Evolutionary conservation across 2,113 vertebrate genomes (phyloP), one percentile per base, ranked within the genome.

Genomic region (Sorex araneus): DNA sequence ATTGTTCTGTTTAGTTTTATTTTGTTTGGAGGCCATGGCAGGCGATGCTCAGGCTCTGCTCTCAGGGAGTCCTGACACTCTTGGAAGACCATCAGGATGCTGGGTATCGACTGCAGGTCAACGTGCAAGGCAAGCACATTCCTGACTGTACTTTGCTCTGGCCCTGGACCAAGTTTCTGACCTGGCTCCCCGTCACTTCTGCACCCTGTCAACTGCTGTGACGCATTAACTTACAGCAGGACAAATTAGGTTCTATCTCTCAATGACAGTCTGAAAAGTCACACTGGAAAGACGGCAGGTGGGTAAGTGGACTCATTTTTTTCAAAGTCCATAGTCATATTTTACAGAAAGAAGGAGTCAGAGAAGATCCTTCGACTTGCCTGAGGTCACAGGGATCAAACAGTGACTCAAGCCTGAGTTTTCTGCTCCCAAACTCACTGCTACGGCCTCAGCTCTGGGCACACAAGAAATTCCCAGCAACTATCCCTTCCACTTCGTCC

Each of bases 181-280:
- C 0, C 1, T 1, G 34, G 43, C 25, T 2, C 43, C 23, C 6
- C 9, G 3, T 43, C 15, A 2, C 50, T 15, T 3, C 66, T 8
- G 6, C 8, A 1, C 18, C 6, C 10, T n/a, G 9, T 16, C 25
- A 63, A 23, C 27, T 47, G 40, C 19, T 36, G 43, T 3, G 7
- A n/a, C 50, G 6, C n/a, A 18, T 12, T 0, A 13, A 30, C 11
- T 6, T 30, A 1, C 5, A 13, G 67, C 21, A 1, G 0, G 6
- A 8, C 5, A 6, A 43, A 10, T 15, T 9, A 7, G 32, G 3
- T 4, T 45, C 66, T 40, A 4, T 8, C 8, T 40, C 13, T 73
- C 12, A 30, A 0, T 1, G 19, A 7, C 11, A 45, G 32, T 1
- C 28, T 6, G 6, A 45, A 45, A 50, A 11, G 23, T 9, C 34